Evolutionary conservation across 1,140 invertebrate genomes (phyloP).

Genomic region (Pogonognathellus flavescens): DNA sequence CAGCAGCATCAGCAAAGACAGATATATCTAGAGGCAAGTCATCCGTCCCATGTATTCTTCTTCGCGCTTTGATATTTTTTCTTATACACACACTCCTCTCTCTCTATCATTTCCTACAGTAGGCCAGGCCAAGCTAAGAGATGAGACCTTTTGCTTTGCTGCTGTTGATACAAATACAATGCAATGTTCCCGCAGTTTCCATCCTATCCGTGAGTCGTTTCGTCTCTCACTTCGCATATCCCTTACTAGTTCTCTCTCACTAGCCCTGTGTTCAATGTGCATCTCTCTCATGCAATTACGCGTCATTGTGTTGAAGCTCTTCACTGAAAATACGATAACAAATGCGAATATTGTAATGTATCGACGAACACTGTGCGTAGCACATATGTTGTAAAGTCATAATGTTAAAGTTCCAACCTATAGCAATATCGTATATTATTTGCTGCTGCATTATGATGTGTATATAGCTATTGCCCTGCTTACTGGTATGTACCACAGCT

Average conservation of each 20-base stretch:
- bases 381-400: neutral
- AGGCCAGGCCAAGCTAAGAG: conserved; percentile 12
- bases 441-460: neutral
- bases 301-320: conserved; percentile 56
- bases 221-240: neutral
- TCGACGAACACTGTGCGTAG: neutral
- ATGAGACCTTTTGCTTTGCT: conserved; percentile 25
- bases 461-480: neutral
- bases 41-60: conserved; percentile 7
- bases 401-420: neutral
- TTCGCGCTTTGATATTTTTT: neutral
- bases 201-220: neutral
- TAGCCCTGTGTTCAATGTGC: conserved; percentile 41
- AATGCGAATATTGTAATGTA: conserved; percentile 32
- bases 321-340: conserved; percentile 58
- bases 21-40: conserved; percentile 36
- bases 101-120: conserved; percentile 32
- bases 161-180: conserved; percentile 16
- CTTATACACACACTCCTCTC: neutral
- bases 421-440: neutral
- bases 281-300: conserved; percentile 58
- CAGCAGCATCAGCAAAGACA: conserved; percentile 1
- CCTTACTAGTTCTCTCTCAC: neutral
- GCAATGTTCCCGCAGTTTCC: neutral
- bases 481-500: neutral